These are phyloP conservation scores for Glandiceps talaboti DNA, from an alignment of 53 echinoderm and acorn worm genomes.

Conservation along the genomic window DNA sequence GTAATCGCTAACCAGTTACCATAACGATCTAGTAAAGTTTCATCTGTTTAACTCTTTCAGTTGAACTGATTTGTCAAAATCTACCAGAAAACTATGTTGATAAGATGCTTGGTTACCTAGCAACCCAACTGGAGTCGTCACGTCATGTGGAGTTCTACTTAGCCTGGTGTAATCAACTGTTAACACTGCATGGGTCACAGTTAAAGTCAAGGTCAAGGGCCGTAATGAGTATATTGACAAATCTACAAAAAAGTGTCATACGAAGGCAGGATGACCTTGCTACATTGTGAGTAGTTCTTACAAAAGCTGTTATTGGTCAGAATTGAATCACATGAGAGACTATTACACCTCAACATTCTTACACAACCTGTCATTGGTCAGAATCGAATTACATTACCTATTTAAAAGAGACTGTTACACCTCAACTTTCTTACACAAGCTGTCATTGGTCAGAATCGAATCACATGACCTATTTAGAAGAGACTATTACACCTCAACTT, in stretches of 20 bases:
- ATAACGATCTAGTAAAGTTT: too few species aligned
- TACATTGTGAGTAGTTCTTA: conserved; percentile 52
- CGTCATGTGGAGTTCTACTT: conserved; percentile 87
- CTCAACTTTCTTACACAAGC: too few species aligned
- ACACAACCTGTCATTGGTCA: too few species aligned
- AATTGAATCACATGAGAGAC: too few species aligned
- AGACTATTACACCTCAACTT: too few species aligned
- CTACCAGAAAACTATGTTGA: conserved; percentile 56
- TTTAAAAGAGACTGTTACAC: too few species aligned
- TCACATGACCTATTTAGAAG: too few species aligned
- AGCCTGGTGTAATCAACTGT: conserved; percentile 50
- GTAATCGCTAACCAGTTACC: too few species aligned
- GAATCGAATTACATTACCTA: too few species aligned
- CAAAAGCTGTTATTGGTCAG: too few species aligned
- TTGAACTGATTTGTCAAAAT: conserved; percentile 51
- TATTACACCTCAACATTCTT: too few species aligned
- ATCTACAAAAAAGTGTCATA: conserved; percentile 64
- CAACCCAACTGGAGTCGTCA: conserved; percentile 59
- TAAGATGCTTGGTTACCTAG: conserved; percentile 69
- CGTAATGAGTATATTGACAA: conserved; percentile 56
- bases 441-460: too few species aligned
- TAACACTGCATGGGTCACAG: conserved; percentile 56
- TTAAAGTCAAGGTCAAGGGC: conserved; percentile 49
- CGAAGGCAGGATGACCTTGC: conserved; percentile 56
- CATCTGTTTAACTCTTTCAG: conserved; percentile 29